A percentile compares a stretch with the other conserved stretches of the same genome.
Conservation (phyloP, 1,140 invertebrate species). For the Lepidurus apus region DNA sequence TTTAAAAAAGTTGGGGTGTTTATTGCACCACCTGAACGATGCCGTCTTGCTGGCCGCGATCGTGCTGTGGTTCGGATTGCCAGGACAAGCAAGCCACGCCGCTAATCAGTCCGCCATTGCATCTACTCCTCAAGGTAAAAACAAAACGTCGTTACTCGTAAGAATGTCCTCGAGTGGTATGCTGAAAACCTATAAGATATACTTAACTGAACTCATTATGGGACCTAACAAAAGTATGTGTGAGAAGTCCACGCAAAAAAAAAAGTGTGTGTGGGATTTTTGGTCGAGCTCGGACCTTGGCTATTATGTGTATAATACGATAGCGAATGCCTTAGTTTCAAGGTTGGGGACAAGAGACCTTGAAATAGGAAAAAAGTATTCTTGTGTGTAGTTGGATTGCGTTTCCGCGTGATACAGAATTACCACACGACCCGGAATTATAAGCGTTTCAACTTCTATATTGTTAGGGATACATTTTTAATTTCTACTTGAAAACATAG, state of each 20-base stretch:
- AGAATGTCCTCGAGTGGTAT: no score
- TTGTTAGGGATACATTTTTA: no score
- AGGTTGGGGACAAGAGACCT: neutral
- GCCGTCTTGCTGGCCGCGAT: neutral
- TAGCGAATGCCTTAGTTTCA: neutral
- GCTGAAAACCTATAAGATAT: no score
- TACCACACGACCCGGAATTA: neutral
- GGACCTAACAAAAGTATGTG: no score
- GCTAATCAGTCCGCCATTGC: slow-evolving; percentile 4
- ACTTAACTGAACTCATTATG: no score
- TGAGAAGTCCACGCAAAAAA: no score
- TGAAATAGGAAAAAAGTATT: neutral
- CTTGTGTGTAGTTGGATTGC: neutral
- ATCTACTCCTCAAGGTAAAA: neutral
- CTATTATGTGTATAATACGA: no score
- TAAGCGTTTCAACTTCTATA: no score
- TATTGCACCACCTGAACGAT: neutral
- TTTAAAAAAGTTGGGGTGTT: no score
- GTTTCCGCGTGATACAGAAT: neutral
- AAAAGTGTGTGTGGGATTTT: no score
- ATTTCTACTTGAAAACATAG: no score
- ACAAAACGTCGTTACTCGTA: neutral
- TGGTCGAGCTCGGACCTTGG: no score
- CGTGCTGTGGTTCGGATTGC: neutral
- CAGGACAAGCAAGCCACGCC: neutral